Conservation (phyloP, 2,113 vertebrate genomes). For the Gasterosteus nipponicus region DNA sequence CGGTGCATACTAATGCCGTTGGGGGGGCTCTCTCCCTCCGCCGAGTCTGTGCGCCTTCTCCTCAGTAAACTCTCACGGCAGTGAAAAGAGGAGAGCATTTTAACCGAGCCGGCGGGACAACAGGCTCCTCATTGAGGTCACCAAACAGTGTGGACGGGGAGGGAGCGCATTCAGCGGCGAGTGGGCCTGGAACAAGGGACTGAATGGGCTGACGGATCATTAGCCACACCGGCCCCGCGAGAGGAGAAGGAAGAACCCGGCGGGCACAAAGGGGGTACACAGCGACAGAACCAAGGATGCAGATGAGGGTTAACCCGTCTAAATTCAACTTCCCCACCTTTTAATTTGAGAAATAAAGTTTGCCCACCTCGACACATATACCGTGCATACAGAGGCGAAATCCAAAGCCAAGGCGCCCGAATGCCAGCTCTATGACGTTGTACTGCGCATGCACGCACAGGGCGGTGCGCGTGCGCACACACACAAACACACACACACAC, state of each 20-base stretch:
- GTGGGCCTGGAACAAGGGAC: slow-evolving; percentile 67
- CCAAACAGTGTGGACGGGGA: slow-evolving; percentile 68
- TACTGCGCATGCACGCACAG: slow-evolving; percentile 13
- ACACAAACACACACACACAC: slow-evolving; percentile 37
- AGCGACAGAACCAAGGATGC: slow-evolving; percentile 49
- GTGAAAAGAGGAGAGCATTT: slow-evolving; percentile 74
- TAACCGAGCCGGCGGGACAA: slow-evolving; percentile 66
- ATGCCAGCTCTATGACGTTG: not conserved
- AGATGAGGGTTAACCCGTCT: slow-evolving; percentile 67
- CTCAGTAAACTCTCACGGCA: slow-evolving; percentile 72
- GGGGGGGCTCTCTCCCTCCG: slow-evolving; percentile 46
- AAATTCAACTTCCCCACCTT: slow-evolving; percentile 66
- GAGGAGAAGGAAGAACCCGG: slow-evolving; percentile 65
- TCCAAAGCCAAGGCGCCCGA: not conserved
- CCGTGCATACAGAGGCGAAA: not conserved
- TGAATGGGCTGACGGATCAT: slow-evolving; percentile 73
- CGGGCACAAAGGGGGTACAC: slow-evolving; percentile 61
- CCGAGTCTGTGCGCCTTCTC: slow-evolving; percentile 59
- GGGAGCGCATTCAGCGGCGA: slow-evolving; percentile 67
- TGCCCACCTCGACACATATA: slow-evolving; percentile 38
- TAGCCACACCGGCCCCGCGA: slow-evolving; percentile 64
- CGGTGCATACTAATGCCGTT: slow-evolving; percentile 68
- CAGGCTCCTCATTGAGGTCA: slow-evolving; percentile 78
- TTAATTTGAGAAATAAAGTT: slow-evolving; percentile 62
- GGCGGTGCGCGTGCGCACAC: not conserved